Conservation (phyloP, 2,797 vertebrate species). For the Pangasius djambal region DNA sequence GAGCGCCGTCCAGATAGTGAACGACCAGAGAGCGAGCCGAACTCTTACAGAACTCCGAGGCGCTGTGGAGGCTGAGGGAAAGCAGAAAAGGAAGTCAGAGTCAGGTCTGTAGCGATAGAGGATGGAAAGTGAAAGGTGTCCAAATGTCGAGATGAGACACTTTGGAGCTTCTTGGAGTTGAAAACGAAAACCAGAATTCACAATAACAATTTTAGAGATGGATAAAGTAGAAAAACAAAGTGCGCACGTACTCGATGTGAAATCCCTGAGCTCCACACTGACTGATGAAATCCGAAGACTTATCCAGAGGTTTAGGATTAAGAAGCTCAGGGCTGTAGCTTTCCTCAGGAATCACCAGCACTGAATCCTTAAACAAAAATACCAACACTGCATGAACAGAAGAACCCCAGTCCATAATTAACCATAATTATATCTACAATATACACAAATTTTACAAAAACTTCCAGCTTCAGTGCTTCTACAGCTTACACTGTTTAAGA, state of each 20-base stretch:
- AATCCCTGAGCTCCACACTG: slow-evolving; percentile 87
- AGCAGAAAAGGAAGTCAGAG: background rate
- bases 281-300: slow-evolving; percentile 84
- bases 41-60: slow-evolving; percentile 83
- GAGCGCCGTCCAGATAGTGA: slow-evolving; percentile 83
- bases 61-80: slow-evolving; percentile 74
- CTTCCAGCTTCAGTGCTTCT: background rate
- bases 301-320: slow-evolving; percentile 81
- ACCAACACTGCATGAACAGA: background rate
- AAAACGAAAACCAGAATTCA: background rate
- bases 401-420: too few species aligned
- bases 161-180: background rate
- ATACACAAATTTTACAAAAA: background rate
- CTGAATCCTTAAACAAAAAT: slow-evolving; percentile 73
- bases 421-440: background rate
- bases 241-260: slow-evolving; percentile 83
- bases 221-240: background rate
- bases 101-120: background rate
- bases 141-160: background rate
- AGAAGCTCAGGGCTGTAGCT: slow-evolving; percentile 82
- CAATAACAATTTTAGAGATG: background rate
- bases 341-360: slow-evolving; percentile 83
- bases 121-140: too few species aligned
- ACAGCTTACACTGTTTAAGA: background rate
- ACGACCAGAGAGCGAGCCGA: slow-evolving; percentile 83